A percentile compares a stretch with the other conserved stretches of the same genome.
Evolutionary conservation across 2,797 vertebrate species (phyloP).

Genomic region (Gymnothorax reevesii): DNA sequence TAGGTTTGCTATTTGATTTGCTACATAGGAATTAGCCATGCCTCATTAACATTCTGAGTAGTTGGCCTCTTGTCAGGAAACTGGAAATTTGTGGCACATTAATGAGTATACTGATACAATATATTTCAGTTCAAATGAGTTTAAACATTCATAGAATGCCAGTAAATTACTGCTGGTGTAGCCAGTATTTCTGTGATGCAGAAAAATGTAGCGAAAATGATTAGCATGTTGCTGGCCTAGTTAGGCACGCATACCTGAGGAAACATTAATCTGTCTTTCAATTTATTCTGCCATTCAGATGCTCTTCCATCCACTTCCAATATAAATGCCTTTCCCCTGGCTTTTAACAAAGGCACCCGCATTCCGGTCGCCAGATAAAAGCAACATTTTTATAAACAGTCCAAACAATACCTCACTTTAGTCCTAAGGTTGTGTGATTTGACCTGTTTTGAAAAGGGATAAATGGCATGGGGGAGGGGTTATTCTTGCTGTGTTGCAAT

Average conservation of each 20-base stretch:
- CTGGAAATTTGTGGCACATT: not conserved
- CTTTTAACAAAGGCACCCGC: not conserved
- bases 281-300: constrained; percentile 6
- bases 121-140: constrained; percentile 12
- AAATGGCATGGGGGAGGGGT: not conserved
- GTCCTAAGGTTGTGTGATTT: not conserved
- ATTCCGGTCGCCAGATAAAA: not conserved
- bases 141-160: constrained; percentile 16
- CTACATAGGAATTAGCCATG: not conserved
- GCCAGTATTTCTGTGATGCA: not conserved
- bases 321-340: not conserved
- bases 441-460: not conserved
- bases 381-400: not conserved
- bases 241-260: not conserved
- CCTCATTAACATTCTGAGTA: constrained; percentile 14
- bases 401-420: not conserved
- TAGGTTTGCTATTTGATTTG: not conserved
- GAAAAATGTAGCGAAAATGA: not conserved
- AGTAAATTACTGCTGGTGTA: not conserved
- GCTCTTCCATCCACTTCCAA: not conserved
- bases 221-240: constrained; percentile 3
- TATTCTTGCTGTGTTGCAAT: not conserved
- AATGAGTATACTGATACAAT: constrained; percentile 16
- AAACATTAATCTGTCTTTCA: constrained; percentile 10
- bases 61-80: not conserved